These are phyloP conservation scores for Drosophila ohnishii DNA, from an alignment of 1,140 invertebrate species.

Conservation along the genomic window DNA sequence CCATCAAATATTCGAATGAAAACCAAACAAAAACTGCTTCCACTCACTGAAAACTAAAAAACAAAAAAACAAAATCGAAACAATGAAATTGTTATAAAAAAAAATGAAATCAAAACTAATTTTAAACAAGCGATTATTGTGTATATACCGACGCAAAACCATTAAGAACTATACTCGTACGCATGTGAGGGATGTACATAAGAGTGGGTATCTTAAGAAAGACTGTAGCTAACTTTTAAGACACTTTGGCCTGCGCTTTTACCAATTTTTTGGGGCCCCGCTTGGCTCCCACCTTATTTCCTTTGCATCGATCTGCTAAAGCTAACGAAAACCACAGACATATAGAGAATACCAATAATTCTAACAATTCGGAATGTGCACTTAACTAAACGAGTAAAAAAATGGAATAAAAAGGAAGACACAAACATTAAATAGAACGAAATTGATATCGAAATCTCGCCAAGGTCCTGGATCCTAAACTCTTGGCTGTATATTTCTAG, in stretches of 20 bases:
- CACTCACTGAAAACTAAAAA: constrained; percentile 45
- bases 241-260: constrained; percentile 60
- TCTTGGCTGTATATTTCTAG: constrained; percentile 47
- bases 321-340: constrained; percentile 6
- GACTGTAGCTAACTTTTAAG: constrained; percentile 74
- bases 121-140: constrained; percentile 46
- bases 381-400: constrained; percentile 26
- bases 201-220: constrained; percentile 68
- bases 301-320: constrained; percentile 32
- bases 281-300: neutral
- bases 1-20: constrained; percentile 32
- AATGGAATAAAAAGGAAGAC: neutral
- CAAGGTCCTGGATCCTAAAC: constrained; percentile 28
- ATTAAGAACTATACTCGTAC: constrained; percentile 13
- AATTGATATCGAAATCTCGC: constrained; percentile 13
- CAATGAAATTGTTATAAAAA: constrained; percentile 66
- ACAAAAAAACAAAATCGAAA: constrained; percentile 30
- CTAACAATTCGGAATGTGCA: constrained; percentile 50
- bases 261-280: constrained; percentile 20
- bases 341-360: constrained; percentile 27
- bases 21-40: constrained; percentile 56
- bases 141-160: constrained; percentile 35
- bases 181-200: constrained; percentile 42
- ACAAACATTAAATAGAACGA: constrained; percentile 1
- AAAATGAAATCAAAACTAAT: constrained; percentile 48